Conservation (phyloP, 53 echinoderm and acorn worm species). For the Astropecten irregularis region DNA sequence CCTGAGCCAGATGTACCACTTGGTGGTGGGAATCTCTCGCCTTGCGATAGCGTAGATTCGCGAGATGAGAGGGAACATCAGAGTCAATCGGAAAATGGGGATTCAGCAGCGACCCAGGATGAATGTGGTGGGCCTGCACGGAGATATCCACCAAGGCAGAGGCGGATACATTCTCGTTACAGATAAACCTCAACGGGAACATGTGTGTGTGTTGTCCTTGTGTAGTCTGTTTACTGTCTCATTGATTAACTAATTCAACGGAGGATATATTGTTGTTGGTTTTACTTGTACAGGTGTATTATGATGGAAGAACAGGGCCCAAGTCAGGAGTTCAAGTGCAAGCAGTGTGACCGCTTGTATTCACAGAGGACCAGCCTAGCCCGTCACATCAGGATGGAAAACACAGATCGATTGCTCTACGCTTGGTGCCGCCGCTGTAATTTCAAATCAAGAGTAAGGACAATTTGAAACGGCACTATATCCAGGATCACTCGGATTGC, state of each 20-base stretch:
- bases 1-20: background rate
- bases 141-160: no score
- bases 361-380: background rate
- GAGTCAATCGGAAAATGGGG: no score
- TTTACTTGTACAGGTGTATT: background rate
- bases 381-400: background rate
- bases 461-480: background rate
- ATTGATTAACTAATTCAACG: background rate
- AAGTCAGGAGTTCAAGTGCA: background rate
- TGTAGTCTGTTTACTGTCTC: no score
- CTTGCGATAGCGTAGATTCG: no score
- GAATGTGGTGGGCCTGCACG: no score
- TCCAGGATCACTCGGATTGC: background rate
- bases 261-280: background rate
- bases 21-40: background rate
- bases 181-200: background rate
- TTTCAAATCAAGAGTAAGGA: slow-evolving; percentile 10
- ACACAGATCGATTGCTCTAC: background rate
- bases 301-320: background rate
- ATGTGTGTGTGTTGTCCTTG: background rate
- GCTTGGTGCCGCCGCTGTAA: background rate
- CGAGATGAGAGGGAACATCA: no score
- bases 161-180: no score
- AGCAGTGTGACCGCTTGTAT: background rate
- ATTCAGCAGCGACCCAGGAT: no score